A percentile compares a stretch with the other conserved stretches of the same genome.
phyloP scores from a whole-genome alignment of 2,113 vertebrate genomes.

The Ceyx cyanopectus region DNA sequence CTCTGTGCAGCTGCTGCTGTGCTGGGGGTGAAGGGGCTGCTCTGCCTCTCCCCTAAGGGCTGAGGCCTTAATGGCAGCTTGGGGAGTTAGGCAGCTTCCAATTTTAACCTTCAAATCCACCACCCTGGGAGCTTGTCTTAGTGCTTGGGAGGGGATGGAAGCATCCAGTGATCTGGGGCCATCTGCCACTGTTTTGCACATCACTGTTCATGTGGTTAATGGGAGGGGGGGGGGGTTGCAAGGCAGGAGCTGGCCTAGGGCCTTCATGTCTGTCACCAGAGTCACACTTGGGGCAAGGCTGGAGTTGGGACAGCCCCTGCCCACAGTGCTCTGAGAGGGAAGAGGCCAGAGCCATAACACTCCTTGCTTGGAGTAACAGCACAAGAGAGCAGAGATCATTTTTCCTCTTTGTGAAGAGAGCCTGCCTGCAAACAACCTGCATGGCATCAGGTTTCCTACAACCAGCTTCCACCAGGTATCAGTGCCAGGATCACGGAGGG shows the following conservation, averaged over 20 bases:
- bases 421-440: neutral
- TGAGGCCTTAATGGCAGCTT: neutral
- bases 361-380: neutral
- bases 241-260: neutral
- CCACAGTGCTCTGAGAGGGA: neutral
- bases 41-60: neutral
- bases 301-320: neutral
- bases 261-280: neutral
- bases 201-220: neutral
- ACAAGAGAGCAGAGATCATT: neutral
- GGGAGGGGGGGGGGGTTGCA: neutral
- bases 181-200: accelerated
- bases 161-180: neutral
- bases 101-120: neutral
- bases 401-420: neutral
- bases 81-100: neutral
- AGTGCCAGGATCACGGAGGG: neutral
- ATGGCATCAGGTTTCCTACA: neutral
- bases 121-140: neutral
- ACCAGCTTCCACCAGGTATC: neutral
- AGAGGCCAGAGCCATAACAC: neutral
- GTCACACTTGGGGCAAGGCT: neutral
- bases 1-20: neutral
- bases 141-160: neutral
- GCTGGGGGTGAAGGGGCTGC: neutral